Evolutionary conservation across 2,113 vertebrate genomes (phyloP), one percentile per base, ranked within the genome.

Genomic region (Craseonycteris thonglongyai): DNA sequence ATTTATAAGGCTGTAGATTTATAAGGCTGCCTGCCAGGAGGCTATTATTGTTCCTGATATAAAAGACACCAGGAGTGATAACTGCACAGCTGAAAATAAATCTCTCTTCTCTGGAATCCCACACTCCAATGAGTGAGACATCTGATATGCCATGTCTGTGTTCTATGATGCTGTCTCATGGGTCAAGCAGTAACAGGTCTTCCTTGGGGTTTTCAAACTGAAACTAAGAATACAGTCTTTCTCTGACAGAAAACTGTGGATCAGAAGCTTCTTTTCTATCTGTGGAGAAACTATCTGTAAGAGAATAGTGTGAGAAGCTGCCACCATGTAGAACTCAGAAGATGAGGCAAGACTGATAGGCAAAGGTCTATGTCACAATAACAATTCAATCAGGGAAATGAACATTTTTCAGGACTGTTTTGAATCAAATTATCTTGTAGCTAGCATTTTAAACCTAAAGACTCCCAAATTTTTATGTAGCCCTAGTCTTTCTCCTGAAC

Each of bases 271-370:
- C 33, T 49, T 91, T 80, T 68, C 69, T 68, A 15, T 61, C 45
- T 74, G 22, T 54, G 56, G 92, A 59, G 42, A 80, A 82, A 93
- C 26, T 51, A 84, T 75, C n/a, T 91, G 91, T 51, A 90, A 87
- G 59, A 92, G 81, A 80, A 40, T 42, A 24, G 8, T 35, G 12
- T 82, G 40, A n/a, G 45, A 45, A 65, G 0, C 5, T 61, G 65
- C 24, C 18, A 28, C 56, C 18, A 9, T 3, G 56, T 15, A 26
- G 19, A 90, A 19, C 54, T 33, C 58, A 61, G 61, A 59, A 78
- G 54, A 42, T n/a, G 16, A 68, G 58, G 63, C 59, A 30, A 38
- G 49, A 38, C 28, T 1, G 21, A n/a, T n/a, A n/a, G n/a, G 59
- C 22, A 38, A 35, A 45, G n/a, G 14, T 21, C 38, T 30, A 6